These are phyloP conservation scores for Hoplodrina ambigua DNA, from an alignment of 2,888 invertebrate genomes.

Conservation along the genomic window DNA sequence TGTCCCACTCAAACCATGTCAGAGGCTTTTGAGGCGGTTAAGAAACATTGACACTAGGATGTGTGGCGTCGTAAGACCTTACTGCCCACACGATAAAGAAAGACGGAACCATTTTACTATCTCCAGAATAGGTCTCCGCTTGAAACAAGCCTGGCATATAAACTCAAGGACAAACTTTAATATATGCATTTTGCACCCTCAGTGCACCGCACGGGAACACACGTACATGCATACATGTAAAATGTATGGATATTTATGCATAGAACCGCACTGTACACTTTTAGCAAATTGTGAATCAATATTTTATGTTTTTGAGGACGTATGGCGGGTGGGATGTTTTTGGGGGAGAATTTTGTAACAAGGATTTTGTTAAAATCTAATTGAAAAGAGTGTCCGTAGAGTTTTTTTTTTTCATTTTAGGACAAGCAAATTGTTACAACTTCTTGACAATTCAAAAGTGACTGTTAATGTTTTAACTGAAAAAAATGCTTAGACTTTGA, in stretches of 20 bases:
- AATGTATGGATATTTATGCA: slow-evolving; percentile 72
- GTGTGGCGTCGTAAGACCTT: too few relatives aligned
- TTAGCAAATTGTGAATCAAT: slow-evolving; percentile 55
- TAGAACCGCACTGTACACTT: slow-evolving; percentile 49
- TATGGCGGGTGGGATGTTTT: neutral
- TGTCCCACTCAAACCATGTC: too few relatives aligned
- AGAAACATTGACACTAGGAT: too few relatives aligned
- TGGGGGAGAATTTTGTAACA: neutral
- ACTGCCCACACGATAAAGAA: too few relatives aligned
- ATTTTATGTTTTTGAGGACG: slow-evolving; percentile 44
- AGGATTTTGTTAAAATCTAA: too few relatives aligned
- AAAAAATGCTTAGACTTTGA: too few relatives aligned
- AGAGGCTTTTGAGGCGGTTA: too few relatives aligned
- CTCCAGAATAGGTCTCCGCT: slow-evolving; percentile 62
- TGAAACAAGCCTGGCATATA: slow-evolving; percentile 66
- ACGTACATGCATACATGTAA: slow-evolving; percentile 43
- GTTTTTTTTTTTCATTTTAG: too few relatives aligned
- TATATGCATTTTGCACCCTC: slow-evolving; percentile 73
- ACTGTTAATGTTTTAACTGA: too few relatives aligned
- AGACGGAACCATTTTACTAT: neutral
- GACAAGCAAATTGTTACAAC: too few relatives aligned
- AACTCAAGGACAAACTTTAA: slow-evolving; percentile 69
- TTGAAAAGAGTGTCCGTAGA: too few relatives aligned
- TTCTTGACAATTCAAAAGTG: too few relatives aligned
- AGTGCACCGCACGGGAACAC: slow-evolving; percentile 42